Conservation (phyloP, 2,797 vertebrate genomes). For the Danio tinwini region DNA sequence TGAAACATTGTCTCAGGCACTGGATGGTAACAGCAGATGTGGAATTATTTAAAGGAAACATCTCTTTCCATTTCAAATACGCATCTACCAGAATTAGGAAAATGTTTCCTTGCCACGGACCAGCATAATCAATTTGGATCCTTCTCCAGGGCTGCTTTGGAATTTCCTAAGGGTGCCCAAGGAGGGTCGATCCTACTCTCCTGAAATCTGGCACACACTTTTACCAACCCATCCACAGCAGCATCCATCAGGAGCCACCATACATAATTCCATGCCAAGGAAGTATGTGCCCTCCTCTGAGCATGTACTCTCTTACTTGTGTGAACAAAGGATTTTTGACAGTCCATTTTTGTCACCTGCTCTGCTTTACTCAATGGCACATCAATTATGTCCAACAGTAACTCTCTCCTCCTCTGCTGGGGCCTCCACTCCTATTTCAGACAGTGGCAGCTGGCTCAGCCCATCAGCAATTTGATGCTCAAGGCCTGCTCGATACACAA, state of each 20-base stretch:
- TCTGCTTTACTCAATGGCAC: neutral
- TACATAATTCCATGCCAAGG: slow-evolving; percentile 15
- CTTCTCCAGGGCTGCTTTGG: slow-evolving; percentile 18
- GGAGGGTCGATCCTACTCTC: slow-evolving; percentile 28
- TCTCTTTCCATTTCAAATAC: slow-evolving; percentile 36
- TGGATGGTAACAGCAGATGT: too few relatives aligned
- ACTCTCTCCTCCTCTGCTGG: neutral
- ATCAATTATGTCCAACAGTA: neutral
- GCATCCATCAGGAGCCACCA: slow-evolving; percentile 32
- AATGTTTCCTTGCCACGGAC: slow-evolving; percentile 17
- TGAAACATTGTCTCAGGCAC: too few relatives aligned
- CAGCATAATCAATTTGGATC: slow-evolving; percentile 10
- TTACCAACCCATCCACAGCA: slow-evolving; percentile 28
- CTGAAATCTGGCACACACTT: neutral
- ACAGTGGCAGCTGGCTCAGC: neutral
- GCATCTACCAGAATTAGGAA: slow-evolving; percentile 32
- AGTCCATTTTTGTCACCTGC: slow-evolving; percentile 6
- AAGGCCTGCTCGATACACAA: neutral
- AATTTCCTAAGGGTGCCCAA: slow-evolving; percentile 29
- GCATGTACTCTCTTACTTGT: slow-evolving; percentile 10
- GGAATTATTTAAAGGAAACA: too few relatives aligned
- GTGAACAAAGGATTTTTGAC: slow-evolving; percentile 6
- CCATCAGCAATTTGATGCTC: neutral
- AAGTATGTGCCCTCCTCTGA: slow-evolving; percentile 39
- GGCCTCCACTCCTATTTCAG: neutral